Conservation (phyloP, 2,797 vertebrate species). For the Cynodonichthys magdalenae region DNA sequence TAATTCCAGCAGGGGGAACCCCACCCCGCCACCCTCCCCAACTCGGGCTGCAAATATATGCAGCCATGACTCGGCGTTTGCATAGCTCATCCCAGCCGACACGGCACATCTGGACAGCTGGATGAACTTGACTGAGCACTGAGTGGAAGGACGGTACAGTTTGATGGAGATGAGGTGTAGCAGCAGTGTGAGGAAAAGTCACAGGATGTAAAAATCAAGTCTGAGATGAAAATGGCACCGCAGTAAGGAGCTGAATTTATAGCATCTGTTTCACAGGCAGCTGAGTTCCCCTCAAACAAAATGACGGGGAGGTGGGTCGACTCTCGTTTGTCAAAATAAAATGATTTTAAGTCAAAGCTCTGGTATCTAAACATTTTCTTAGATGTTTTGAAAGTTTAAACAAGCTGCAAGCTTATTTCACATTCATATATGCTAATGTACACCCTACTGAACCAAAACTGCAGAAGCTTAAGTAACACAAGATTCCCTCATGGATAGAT, state of each 20-base stretch:
- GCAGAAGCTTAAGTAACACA: background rate
- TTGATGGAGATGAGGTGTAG: constrained; percentile 19
- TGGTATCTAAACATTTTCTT: too few species aligned
- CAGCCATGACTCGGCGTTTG: constrained; percentile 65
- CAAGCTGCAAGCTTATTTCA: background rate
- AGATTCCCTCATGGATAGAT: background rate
- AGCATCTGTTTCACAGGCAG: too few species aligned
- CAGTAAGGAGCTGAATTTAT: too few species aligned
- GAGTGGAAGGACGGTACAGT: constrained; percentile 18
- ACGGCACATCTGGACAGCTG: too few species aligned
- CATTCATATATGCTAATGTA: background rate
- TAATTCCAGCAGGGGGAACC: constrained; percentile 67
- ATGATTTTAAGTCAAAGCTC: too few species aligned
- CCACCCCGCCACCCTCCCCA: constrained; percentile 11
- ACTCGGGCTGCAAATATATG: constrained; percentile 34
- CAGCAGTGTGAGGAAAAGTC: constrained; percentile 7
- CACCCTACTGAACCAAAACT: background rate
- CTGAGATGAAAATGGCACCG: background rate
- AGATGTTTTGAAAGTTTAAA: background rate
- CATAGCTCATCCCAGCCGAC: constrained; percentile 51
- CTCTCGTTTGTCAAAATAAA: too few species aligned
- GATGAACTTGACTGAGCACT: constrained; percentile 24
- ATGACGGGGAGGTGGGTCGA: too few species aligned
- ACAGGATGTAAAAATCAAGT: constrained; percentile 40
- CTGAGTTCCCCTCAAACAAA: too few species aligned